Conservation (phyloP, 35 echinoderm and acorn worm species). For the Heliocidaris erythrogramma region DNA sequence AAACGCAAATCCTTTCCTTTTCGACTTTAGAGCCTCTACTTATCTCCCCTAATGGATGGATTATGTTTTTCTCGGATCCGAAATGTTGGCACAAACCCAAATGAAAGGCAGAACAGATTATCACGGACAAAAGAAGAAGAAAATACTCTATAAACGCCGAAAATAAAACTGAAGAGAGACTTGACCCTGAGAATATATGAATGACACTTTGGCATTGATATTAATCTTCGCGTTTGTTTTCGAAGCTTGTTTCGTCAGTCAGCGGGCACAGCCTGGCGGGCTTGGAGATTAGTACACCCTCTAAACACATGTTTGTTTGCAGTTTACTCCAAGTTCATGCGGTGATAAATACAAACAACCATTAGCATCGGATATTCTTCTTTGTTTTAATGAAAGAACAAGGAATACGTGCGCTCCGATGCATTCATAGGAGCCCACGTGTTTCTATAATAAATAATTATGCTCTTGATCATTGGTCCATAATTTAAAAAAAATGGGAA, state of each 20-base stretch:
- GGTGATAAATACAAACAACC: neutral
- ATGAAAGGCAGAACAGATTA: neutral
- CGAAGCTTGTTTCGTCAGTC: neutral
- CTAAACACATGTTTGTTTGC: neutral
- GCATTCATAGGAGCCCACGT: neutral
- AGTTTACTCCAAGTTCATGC: neutral
- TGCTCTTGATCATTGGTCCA: neutral
- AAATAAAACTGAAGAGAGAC: neutral
- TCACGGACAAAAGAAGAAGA: neutral
- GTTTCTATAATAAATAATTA: no score
- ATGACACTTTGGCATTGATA: neutral
- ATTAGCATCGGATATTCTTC: neutral
- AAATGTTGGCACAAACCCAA: neutral
- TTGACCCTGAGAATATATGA: neutral
- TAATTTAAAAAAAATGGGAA: no score
- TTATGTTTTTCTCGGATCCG: neutral
- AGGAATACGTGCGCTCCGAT: neutral
- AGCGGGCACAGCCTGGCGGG: neutral
- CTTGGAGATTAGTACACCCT: neutral
- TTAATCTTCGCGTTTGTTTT: neutral
- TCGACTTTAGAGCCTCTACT: neutral
- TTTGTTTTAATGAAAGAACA: neutral
- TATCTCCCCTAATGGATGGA: neutral
- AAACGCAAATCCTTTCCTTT: neutral
- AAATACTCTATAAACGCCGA: constrained; percentile 5